A percentile compares a stretch with the other conserved stretches of the same genome.
phyloP scores from a whole-genome alignment of 2,797 vertebrate species.

The Periophthalmus magnuspinnatus region DNA sequence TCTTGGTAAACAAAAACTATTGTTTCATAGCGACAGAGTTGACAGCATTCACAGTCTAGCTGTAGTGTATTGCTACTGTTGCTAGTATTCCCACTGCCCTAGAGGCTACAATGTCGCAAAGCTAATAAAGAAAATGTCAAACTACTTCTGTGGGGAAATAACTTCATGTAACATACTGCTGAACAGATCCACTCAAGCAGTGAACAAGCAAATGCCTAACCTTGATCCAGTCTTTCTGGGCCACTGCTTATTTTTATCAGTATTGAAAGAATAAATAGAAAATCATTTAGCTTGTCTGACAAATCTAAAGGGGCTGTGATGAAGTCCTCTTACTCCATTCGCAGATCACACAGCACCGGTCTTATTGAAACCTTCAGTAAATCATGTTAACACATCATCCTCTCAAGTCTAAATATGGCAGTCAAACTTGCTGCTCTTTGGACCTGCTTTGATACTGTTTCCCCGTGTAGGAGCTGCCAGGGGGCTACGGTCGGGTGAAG shows the following conservation, averaged over 20 bases:
- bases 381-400: background rate
- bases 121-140: constrained; percentile 12
- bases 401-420: background rate
- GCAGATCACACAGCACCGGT: too few species aligned
- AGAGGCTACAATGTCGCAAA: background rate
- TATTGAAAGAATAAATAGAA: background rate
- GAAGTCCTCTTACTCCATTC: too few species aligned
- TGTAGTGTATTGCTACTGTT: background rate
- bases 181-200: background rate
- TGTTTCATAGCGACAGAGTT: background rate
- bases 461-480: constrained; percentile 87
- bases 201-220: background rate
- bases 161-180: background rate
- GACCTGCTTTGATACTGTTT: background rate
- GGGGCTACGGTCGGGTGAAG: constrained; percentile 94
- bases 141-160: background rate
- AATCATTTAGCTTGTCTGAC: background rate
- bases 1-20: background rate
- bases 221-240: background rate
- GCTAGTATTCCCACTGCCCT: background rate
- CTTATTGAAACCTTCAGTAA: too few species aligned
- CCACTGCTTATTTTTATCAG: background rate
- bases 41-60: background rate
- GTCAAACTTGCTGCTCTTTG: background rate
- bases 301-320: background rate